These are phyloP conservation scores for Barypeithes pellucidus DNA, from an alignment of 2,888 invertebrate species.

Conservation along the genomic window DNA sequence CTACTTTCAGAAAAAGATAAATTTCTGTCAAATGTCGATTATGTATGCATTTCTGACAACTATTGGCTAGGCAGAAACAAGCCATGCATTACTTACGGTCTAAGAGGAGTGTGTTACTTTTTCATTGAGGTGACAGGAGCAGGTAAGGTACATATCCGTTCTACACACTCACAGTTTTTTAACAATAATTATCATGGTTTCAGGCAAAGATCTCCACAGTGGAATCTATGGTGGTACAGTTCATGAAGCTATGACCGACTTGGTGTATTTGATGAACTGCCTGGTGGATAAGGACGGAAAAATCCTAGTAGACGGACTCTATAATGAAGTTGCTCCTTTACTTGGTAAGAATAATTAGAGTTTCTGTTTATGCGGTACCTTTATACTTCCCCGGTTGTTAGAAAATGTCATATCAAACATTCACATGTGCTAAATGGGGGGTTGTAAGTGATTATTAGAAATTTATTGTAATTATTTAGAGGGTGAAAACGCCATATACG, in stretches of 20 bases:
- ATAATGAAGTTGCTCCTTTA: conserved; percentile 85
- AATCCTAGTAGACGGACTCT: conserved; percentile 87
- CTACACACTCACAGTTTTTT: too few species aligned
- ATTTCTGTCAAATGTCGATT: conserved; percentile 90
- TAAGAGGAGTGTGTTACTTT: conserved; percentile 95
- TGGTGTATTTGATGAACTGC: conserved; percentile 89
- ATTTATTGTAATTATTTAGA: too few species aligned
- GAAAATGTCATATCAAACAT: too few species aligned
- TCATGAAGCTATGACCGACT: conserved; percentile 92
- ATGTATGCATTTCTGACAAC: conserved; percentile 98
- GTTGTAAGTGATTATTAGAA: too few species aligned
- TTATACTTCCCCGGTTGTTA: background rate
- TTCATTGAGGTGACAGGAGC: conserved; percentile 80
- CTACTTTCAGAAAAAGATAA: conserved; percentile 81
- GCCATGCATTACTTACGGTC: conserved; percentile 97
- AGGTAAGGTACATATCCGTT: too few species aligned
- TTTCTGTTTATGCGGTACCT: background rate
- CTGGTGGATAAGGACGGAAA: conserved; percentile 91
- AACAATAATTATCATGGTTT: too few species aligned
- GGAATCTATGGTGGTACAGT: conserved; percentile 97
- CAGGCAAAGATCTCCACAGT: conserved; percentile 80
- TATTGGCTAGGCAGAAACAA: conserved; percentile 98
- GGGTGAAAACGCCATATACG: conserved; percentile 83
- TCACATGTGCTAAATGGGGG: too few species aligned
- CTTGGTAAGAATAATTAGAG: conserved; percentile 63